Evolutionary conservation across 2,113 vertebrate genomes (phyloP).

Genomic region (Alosa alosa): DNA sequence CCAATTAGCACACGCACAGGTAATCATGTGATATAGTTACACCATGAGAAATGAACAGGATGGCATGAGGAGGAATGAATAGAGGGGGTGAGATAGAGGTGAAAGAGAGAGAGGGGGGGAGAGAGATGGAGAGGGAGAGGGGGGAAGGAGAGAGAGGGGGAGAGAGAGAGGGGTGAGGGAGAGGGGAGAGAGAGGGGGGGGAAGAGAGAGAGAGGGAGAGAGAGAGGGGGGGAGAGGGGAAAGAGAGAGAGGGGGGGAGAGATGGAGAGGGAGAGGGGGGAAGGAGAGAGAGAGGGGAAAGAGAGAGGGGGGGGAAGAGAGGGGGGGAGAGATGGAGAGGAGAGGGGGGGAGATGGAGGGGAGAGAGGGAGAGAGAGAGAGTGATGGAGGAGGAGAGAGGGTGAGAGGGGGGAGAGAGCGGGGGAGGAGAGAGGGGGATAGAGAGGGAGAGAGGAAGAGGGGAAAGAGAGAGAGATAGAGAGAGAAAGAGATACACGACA

Average conservation of each 20-base stretch:
- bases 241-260: neutral
- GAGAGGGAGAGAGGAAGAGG: neutral
- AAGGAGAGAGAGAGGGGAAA: neutral
- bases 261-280: conserved; percentile 30
- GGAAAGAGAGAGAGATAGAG: neutral
- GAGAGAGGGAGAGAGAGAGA: neutral
- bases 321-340: conserved; percentile 34
- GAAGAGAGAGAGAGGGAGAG: too few species aligned
- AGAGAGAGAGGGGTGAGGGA: too few species aligned
- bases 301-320: neutral
- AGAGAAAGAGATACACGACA: neutral
- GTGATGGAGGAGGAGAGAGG: too few species aligned
- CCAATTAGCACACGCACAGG: neutral
- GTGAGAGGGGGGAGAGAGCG: too few species aligned
- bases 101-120: neutral
- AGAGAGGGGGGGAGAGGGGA: neutral
- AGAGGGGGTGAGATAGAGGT: neutral
- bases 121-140: conserved; percentile 26
- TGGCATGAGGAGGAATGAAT: neutral
- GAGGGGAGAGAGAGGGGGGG: too few species aligned
- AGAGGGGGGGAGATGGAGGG: neutral
- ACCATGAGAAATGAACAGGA: neutral
- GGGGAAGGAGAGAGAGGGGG: too few species aligned
- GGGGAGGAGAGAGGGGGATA: neutral
- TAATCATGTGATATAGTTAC: neutral